Conservation (phyloP, 2,888 invertebrate species). For the Temnothorax ravouxi region DNA sequence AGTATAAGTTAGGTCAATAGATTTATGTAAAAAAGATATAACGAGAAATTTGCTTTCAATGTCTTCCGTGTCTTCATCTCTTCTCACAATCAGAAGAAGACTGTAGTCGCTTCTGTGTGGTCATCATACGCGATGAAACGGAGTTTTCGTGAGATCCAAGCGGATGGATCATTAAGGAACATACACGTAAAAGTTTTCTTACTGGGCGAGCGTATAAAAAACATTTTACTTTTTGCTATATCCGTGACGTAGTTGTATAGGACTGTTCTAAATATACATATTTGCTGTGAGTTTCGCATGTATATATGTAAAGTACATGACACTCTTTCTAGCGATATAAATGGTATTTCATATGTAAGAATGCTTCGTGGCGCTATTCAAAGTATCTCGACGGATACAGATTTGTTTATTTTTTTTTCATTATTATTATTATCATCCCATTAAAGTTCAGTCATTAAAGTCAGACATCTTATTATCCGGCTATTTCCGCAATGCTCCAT, state of each 20-base stretch:
- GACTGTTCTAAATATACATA: not conserved
- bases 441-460: constrained; percentile 54
- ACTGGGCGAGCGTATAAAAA: constrained; percentile 59
- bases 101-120: constrained; percentile 62
- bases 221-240: constrained; percentile 61
- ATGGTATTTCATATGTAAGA: constrained; percentile 1
- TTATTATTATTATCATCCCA: constrained; percentile 48
- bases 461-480: constrained; percentile 45
- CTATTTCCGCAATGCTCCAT: constrained; percentile 56
- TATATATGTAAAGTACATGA: not conserved
- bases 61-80: constrained; percentile 30
- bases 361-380: not conserved
- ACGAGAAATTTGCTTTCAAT: constrained; percentile 6
- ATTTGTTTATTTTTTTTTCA: not conserved
- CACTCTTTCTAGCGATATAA: not conserved
- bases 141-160: constrained; percentile 73
- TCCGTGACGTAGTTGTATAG: constrained; percentile 3
- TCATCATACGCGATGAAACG: constrained; percentile 70
- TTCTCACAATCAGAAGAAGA: constrained; percentile 58
- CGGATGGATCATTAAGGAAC: constrained; percentile 77
- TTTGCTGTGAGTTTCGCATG: not conserved
- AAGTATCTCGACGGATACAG: not conserved
- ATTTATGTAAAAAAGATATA: not conserved
- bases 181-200: constrained; percentile 68
- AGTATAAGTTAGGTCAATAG: not conserved